Percentiles rank a stretch among this genome's conserved stretches.
These are phyloP conservation scores for Pimephales promelas DNA, from an alignment of 2,113 vertebrate species.

Conservation along the genomic window DNA sequence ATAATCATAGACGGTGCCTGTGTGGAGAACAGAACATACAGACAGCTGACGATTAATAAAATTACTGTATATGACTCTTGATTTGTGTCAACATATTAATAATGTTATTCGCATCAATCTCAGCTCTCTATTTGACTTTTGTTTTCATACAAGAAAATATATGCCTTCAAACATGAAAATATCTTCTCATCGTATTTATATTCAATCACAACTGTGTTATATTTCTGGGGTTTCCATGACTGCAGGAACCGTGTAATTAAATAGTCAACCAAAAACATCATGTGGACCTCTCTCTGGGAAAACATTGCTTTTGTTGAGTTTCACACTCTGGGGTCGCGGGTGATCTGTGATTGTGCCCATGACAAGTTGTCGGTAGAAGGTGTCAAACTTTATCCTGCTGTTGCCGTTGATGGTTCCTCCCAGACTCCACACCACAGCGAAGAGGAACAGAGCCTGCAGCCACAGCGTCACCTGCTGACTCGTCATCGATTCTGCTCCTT, in stretches of 20 bases:
- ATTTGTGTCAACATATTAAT: background rate
- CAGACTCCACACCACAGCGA: conserved; percentile 87
- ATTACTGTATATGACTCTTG: background rate
- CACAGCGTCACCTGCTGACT: conserved; percentile 84
- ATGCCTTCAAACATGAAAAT: background rate
- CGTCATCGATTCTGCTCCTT: conserved; percentile 71
- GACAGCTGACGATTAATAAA: background rate
- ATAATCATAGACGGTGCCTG: conserved; percentile 90
- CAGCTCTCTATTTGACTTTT: background rate
- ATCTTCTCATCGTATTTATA: background rate
- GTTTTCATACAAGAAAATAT: too few relatives aligned
- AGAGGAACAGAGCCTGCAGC: conserved; percentile 89
- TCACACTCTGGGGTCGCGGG: conserved; percentile 83
- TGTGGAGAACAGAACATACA: conserved; percentile 50
- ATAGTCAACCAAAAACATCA: background rate
- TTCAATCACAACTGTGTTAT: background rate
- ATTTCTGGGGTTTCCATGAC: background rate
- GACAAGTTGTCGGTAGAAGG: conserved; percentile 84
- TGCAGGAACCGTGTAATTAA: background rate
- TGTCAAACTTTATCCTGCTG: conserved; percentile 87
- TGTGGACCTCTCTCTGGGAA: conserved; percentile 88
- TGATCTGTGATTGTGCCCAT: conserved; percentile 74
- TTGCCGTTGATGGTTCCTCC: conserved; percentile 83
- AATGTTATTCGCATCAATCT: background rate
- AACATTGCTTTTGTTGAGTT: conserved; percentile 81